Evolutionary conservation across 2,113 vertebrate species (phyloP), one percentile per base, ranked within the genome.

Genomic region (Phaethornis superciliosus): DNA sequence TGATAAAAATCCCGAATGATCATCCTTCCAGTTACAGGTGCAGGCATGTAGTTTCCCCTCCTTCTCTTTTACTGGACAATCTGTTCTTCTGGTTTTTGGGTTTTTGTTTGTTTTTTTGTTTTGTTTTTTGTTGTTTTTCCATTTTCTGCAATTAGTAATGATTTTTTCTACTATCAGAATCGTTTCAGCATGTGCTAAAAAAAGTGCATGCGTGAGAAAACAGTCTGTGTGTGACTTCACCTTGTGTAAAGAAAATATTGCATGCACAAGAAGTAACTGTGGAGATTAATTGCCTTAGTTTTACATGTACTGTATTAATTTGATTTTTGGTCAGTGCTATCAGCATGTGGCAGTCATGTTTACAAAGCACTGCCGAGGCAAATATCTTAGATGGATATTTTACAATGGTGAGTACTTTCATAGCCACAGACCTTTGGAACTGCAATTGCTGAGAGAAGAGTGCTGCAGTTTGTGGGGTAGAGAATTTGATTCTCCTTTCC

Each of bases 1-100:
- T 95, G 88, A 47, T 84, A 81, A 84, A 89, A 92, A 70, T 64
- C 64, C 52, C 23, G 56, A 27, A 54, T 60, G 65, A 49, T 75
- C 72, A 35, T 47, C 42, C 82, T 86, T 70, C 56, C 72, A 55
- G 56, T 63, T 74, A 65, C 21, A 65, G 78, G 77, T 88, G 74
- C 42, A 70, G 70, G 40, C 81, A 30, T 28, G 26, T 67, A 2
- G 0, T 81, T 81, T 81, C 49, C 51, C 24, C 22, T 88, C 35
- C 55, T 49, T 68, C 55, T 77, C 12, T 58, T 42, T 55, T 75
- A 69, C 37, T 24, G 51, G 37, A 55, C n/a, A 69, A 35, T 64
- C 30, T 88, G 14, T 62, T 46, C 46, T 33, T 69, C 40, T 40
- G 40, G 37, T 12, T 40, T 40, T 44, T 37, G 49, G 68, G 2